These are phyloP conservation scores for Lampris megalopsis DNA, from an alignment of 2,113 vertebrate genomes.

Conservation along the genomic window DNA sequence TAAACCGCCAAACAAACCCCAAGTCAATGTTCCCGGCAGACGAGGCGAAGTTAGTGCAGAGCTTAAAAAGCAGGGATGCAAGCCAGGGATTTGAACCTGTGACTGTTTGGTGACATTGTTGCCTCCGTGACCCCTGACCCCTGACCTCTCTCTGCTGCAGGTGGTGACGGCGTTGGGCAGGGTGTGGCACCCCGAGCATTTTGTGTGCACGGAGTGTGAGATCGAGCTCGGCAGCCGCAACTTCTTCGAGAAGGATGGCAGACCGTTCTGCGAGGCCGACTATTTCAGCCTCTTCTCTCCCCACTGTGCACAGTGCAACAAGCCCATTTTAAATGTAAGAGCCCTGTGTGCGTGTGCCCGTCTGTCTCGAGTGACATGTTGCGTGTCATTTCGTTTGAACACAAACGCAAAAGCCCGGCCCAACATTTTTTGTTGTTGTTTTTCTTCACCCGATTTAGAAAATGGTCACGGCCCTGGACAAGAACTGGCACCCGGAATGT, in stretches of 20 bases:
- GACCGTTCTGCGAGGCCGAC: constrained; percentile 91
- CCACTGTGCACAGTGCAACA: constrained; percentile 89
- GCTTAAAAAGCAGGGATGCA: no score
- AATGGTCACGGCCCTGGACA: constrained; percentile 93
- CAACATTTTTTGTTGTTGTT: not conserved
- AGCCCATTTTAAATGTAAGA: constrained; percentile 91
- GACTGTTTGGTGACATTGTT: no score
- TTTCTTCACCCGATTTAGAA: constrained; percentile 78
- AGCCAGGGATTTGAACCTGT: no score
- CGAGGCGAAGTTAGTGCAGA: no score
- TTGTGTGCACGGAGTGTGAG: constrained; percentile 89
- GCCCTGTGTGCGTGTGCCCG: not conserved
- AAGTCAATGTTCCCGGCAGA: no score
- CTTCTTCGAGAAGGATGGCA: constrained; percentile 94
- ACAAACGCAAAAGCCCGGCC: not conserved
- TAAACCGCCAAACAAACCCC: no score
- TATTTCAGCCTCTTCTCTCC: constrained; percentile 93
- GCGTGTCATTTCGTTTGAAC: not conserved
- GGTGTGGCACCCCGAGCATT: constrained; percentile 94
- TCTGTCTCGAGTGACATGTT: not conserved
- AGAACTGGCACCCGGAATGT: constrained; percentile 94
- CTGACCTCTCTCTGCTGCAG: constrained; percentile 63
- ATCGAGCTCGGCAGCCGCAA: constrained; percentile 88
- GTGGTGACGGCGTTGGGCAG: constrained; percentile 91
- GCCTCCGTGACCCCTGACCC: no score